These are phyloP conservation scores for Andrena praecox DNA, from an alignment of 2,888 invertebrate species.

Conservation along the genomic window DNA sequence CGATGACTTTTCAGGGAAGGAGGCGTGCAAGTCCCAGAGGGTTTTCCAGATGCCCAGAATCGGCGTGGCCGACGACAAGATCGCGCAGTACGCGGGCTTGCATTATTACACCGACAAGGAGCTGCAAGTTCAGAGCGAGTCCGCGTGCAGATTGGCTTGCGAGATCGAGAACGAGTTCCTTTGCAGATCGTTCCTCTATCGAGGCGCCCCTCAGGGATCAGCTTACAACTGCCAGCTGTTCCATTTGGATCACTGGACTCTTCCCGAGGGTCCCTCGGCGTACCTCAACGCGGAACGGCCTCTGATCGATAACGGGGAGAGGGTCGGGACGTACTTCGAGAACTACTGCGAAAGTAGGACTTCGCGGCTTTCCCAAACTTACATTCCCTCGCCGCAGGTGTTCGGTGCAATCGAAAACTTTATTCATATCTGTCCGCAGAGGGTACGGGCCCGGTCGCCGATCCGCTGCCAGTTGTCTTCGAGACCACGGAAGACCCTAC, in stretches of 20 bases:
- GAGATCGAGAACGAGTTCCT: conserved; percentile 97
- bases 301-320: conserved; percentile 95
- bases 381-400: too few species aligned
- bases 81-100: conserved; percentile 95
- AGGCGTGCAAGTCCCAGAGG: conserved; percentile 94
- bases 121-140: conserved; percentile 94
- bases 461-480: conserved; percentile 90
- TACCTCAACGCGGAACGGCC: conserved; percentile 96
- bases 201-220: conserved; percentile 89
- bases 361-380: too few species aligned
- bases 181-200: conserved; percentile 93
- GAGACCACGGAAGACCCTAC: conserved; percentile 92
- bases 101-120: conserved; percentile 98
- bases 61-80: conserved; percentile 96
- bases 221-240: conserved; percentile 96
- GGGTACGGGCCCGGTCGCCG: conserved; percentile 78
- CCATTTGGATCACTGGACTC: conserved; percentile 95
- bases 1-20: conserved; percentile 86
- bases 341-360: conserved; percentile 95
- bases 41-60: conserved; percentile 93
- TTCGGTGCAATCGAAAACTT: background rate
- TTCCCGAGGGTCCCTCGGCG: conserved; percentile 96
- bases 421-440: conserved; percentile 83
- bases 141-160: conserved; percentile 95
- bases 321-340: conserved; percentile 95